Percentiles rank a stretch among this genome's conserved stretches.
These are phyloP conservation scores for Tetramorium parvispinum DNA, from an alignment of 1,140 invertebrate species.

Conservation along the genomic window DNA sequence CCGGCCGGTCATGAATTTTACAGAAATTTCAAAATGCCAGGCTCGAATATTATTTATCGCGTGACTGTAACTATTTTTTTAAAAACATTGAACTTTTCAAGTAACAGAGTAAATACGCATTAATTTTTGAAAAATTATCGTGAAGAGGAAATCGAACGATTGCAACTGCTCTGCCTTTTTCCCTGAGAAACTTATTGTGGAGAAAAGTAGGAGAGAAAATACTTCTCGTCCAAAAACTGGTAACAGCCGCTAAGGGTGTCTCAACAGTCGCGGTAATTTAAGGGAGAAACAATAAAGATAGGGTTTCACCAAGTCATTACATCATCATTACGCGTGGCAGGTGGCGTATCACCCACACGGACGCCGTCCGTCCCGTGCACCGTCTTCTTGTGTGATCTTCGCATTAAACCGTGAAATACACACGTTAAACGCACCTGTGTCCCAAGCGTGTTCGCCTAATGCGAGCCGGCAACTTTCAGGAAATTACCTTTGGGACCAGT, in stretches of 20 bases:
- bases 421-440: conserved; percentile 80
- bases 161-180: background rate
- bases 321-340: conserved; percentile 78
- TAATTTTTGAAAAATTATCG: background rate
- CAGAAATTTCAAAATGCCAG: background rate
- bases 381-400: conserved; percentile 73
- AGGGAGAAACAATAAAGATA: conserved; percentile 58
- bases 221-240: conserved; percentile 20
- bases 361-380: background rate
- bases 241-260: conserved; percentile 40
- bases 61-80: conserved; percentile 2
- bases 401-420: conserved; percentile 77
- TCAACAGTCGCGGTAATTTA: conserved; percentile 18
- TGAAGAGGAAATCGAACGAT: background rate
- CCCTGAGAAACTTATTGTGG: background rate
- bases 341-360: conserved; percentile 69
- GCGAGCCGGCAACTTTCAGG: conserved; percentile 74
- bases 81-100: too few relatives aligned
- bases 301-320: conserved; percentile 76
- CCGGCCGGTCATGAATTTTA: background rate
- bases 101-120: background rate
- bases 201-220: background rate
- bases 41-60: too few relatives aligned
- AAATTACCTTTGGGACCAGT: conserved; percentile 75
- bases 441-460: conserved; percentile 71